Evolutionary conservation across 2,888 invertebrate genomes (phyloP).

Genomic region (Acleris laterana): DNA sequence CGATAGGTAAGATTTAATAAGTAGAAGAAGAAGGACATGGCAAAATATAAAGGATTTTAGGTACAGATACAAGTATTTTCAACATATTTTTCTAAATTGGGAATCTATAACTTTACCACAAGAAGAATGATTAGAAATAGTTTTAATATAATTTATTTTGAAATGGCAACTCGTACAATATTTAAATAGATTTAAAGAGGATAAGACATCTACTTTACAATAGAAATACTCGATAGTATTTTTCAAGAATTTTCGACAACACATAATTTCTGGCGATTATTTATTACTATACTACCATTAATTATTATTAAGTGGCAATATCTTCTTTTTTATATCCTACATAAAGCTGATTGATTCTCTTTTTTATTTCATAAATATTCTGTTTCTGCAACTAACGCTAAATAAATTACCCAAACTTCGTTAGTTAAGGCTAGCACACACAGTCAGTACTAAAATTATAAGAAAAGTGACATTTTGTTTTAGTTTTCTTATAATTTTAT

Average conservation of each 20-base stretch:
- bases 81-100: too few species aligned
- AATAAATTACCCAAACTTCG: slow-evolving; percentile 14
- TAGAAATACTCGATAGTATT: slow-evolving; percentile 35
- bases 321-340: slow-evolving; percentile 32
- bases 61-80: too few species aligned
- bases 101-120: too few species aligned
- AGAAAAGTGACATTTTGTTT: background rate
- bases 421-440: background rate
- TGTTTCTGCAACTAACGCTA: slow-evolving; percentile 21
- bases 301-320: slow-evolving; percentile 33
- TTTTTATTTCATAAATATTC: slow-evolving; percentile 31
- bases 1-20: too few species aligned
- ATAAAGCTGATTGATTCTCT: slow-evolving; percentile 39
- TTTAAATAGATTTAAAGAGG: slow-evolving; percentile 29
- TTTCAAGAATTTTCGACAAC: slow-evolving; percentile 36
- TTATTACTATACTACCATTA: slow-evolving; percentile 28
- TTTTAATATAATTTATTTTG: slow-evolving; percentile 3
- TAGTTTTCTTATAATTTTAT: slow-evolving; percentile 6
- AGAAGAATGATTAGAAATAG: too few species aligned
- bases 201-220: slow-evolving; percentile 34
- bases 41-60: too few species aligned
- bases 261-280: slow-evolving; percentile 36
- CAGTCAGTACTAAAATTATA: slow-evolving; percentile 16
- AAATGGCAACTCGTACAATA: slow-evolving; percentile 28
- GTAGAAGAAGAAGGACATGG: too few species aligned